A percentile compares a stretch with the other conserved stretches of the same genome.
Conservation (phyloP, 1,140 invertebrate genomes). For the Psilanteris sp. region DNA sequence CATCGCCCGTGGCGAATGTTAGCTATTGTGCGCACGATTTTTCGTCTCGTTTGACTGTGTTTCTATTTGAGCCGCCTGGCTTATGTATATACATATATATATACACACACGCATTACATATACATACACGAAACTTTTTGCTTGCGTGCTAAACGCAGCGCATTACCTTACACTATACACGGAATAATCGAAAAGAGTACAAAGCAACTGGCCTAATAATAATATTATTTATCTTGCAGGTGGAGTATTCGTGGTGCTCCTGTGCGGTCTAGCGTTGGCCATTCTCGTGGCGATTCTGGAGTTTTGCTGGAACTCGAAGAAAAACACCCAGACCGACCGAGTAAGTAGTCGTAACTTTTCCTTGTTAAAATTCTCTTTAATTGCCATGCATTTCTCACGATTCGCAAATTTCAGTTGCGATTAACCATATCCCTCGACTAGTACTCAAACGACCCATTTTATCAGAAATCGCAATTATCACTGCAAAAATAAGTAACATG, state of each 20-base stretch:
- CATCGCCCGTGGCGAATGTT: conserved; percentile 60
- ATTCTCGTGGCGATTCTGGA: conserved; percentile 95
- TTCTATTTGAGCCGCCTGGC: conserved; percentile 61
- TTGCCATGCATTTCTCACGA: too few relatives aligned
- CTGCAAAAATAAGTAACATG: too few relatives aligned
- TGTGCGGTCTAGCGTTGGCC: conserved; percentile 93
- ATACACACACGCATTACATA: too few relatives aligned
- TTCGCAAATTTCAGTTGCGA: too few relatives aligned
- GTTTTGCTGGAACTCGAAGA: conserved; percentile 97
- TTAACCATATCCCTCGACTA: too few relatives aligned
- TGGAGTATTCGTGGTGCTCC: conserved; percentile 97
- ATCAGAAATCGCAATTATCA: too few relatives aligned
- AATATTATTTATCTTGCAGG: conserved; percentile 81
- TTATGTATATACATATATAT: too few relatives aligned
- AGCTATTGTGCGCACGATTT: conserved; percentile 72
- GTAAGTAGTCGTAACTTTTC: conserved; percentile 78
- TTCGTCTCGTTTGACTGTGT: conserved; percentile 46
- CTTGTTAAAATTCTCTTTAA: too few relatives aligned
- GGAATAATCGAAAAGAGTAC: too few relatives aligned
- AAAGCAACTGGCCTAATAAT: conserved; percentile 33
- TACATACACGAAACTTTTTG: conserved; percentile 42
- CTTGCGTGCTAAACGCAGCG: too few relatives aligned
- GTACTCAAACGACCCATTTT: too few relatives aligned
- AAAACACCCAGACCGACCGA: conserved; percentile 92
- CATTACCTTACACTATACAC: too few relatives aligned